These are phyloP conservation scores for Erpobdella octoculata DNA, from an alignment of 2,888 invertebrate species.

Conservation along the genomic window DNA sequence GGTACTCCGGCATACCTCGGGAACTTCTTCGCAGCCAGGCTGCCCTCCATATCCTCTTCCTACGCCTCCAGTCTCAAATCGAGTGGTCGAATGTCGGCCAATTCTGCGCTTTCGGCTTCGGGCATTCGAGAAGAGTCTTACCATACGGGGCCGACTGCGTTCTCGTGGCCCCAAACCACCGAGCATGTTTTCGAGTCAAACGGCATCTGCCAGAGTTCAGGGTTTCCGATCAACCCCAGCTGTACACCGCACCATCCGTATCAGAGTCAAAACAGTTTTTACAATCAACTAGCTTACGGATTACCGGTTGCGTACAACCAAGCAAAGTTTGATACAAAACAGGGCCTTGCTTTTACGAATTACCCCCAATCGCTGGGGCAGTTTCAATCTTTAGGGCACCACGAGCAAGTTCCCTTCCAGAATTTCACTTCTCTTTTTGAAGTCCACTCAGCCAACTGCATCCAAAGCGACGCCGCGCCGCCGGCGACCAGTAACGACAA, in stretches of 20 bases:
- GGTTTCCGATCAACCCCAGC: background rate
- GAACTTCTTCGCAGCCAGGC: background rate
- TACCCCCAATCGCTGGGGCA: background rate
- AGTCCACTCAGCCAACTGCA: background rate
- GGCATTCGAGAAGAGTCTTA: background rate
- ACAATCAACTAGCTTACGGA: background rate
- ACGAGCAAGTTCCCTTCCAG: too few relatives aligned
- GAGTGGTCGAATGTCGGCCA: background rate
- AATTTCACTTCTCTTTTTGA: slow-evolving; percentile 3
- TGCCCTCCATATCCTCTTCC: background rate
- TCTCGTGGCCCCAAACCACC: background rate
- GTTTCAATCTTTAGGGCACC: background rate
- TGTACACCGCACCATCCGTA: background rate
- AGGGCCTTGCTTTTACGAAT: background rate
- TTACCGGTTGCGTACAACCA: background rate
- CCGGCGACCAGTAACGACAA: too few relatives aligned
- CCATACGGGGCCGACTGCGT: background rate
- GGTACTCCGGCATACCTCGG: slow-evolving; percentile 13
- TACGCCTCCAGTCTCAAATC: background rate
- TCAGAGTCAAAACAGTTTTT: slow-evolving; percentile 1
- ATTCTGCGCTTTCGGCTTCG: background rate
- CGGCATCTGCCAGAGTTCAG: too few relatives aligned
- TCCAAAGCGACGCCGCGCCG: background rate
- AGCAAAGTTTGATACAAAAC: background rate
- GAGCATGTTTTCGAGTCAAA: too few relatives aligned